Conservation (phyloP, 1,140 invertebrate genomes). For the Metopolophium dirhodum region DNA sequence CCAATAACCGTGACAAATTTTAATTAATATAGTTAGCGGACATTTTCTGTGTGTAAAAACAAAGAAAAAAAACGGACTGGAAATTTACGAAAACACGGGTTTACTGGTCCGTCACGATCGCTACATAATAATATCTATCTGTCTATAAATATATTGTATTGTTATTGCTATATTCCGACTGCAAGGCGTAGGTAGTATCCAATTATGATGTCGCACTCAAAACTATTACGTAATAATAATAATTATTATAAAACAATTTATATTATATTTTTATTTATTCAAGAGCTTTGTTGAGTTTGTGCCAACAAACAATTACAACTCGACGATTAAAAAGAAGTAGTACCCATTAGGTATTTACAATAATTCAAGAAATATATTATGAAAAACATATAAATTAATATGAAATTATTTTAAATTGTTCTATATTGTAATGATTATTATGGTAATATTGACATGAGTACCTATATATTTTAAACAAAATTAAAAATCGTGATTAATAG, state of each 20-base stretch:
- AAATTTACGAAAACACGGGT: constrained; percentile 48
- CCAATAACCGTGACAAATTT: constrained; percentile 55
- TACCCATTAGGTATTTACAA: no score
- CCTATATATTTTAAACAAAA: neutral
- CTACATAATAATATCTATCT: neutral
- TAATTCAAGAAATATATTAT: neutral
- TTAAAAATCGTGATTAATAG: neutral
- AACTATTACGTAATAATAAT: constrained; percentile 29
- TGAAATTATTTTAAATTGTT: neutral
- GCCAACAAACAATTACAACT: neutral
- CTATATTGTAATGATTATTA: neutral
- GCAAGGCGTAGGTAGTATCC: neutral
- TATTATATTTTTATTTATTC: neutral
- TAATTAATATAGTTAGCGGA: constrained; percentile 56
- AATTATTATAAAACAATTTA: constrained; percentile 9
- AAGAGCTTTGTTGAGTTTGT: neutral
- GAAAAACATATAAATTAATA: neutral
- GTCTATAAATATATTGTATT: neutral
- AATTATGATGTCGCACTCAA: neutral
- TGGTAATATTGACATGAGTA: neutral
- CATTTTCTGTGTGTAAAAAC: constrained; percentile 35
- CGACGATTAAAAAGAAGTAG: neutral
- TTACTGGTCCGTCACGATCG: constrained; percentile 55
- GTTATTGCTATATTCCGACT: neutral
- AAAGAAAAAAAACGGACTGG: constrained; percentile 27